These are phyloP conservation scores for Metopia argyrocephala DNA, from an alignment of 2,888 invertebrate genomes.

Conservation along the genomic window DNA sequence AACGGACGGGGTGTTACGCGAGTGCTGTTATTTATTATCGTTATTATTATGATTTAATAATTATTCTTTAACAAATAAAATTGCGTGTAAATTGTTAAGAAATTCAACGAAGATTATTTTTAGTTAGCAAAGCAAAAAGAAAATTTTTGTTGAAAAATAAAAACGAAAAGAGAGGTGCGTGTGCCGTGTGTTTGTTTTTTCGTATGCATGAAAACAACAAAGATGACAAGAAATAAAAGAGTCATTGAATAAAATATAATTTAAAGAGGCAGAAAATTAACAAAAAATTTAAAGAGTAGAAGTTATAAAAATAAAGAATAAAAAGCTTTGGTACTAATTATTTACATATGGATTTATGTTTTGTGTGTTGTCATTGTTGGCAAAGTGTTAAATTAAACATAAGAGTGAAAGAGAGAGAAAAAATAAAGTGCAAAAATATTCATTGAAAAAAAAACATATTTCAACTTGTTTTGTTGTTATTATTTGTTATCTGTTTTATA, in stretches of 20 bases:
- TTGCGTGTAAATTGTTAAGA: conserved; percentile 9
- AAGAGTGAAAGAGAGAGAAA: neutral
- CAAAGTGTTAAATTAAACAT: neutral
- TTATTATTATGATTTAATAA: conserved; percentile 28
- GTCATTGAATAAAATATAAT: conserved; percentile 29
- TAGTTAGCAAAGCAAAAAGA: neutral
- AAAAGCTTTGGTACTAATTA: conserved; percentile 33
- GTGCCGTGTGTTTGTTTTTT: neutral
- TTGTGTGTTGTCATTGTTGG: no score
- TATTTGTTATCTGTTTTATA: conserved; percentile 26
- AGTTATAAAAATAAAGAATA: no score
- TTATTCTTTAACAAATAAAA: neutral
- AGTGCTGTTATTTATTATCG: conserved; percentile 47
- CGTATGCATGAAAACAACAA: conserved; percentile 26
- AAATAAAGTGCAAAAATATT: neutral
- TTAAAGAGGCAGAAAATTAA: no score
- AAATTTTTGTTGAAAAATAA: conserved; percentile 9
- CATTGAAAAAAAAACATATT: neutral
- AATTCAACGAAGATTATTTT: conserved; percentile 34
- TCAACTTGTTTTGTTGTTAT: conserved; percentile 10
- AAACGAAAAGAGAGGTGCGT: conserved; percentile 22
- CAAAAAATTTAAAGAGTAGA: conserved; percentile 23
- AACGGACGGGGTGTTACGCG: conserved; percentile 39
- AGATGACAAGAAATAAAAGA: conserved; percentile 1
- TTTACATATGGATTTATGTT: no score